A percentile compares a stretch with the other conserved stretches of the same genome.
Conservation (phyloP, 2,113 vertebrate species). For the Aviceda subcristata region DNA sequence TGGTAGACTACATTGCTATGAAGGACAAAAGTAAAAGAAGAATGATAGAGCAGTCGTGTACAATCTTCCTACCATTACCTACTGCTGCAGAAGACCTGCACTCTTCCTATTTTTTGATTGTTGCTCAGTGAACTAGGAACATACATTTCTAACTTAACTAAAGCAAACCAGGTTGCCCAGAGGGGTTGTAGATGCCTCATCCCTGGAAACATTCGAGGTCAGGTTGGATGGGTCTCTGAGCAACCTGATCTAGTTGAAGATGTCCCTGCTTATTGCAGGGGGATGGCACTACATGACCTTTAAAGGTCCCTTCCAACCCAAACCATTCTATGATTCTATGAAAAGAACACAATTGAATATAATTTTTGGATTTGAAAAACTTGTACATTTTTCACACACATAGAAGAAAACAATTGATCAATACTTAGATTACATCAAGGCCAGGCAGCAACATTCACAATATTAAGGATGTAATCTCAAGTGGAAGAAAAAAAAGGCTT, state of each 20-base stretch:
- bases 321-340: not conserved
- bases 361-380: not conserved
- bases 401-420: not conserved
- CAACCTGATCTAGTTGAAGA: not conserved
- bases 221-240: not conserved
- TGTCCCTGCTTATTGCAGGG: not conserved
- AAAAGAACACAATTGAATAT: not conserved
- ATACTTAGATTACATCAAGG: not conserved
- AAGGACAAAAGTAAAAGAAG: not conserved
- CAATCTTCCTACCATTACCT: not conserved
- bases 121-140: not conserved
- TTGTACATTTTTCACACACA: not conserved
- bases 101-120: not conserved
- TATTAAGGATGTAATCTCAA: not conserved
- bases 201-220: not conserved
- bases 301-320: not conserved
- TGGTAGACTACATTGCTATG: not conserved
- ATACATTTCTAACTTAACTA: not conserved
- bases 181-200: not conserved
- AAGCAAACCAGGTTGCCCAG: not conserved
- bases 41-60: not conserved
- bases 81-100: not conserved
- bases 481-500: not conserved
- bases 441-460: not conserved
- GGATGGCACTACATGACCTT: not conserved